These are phyloP conservation scores for Crenuchus spilurus DNA, from an alignment of 2,797 vertebrate species.

Conservation along the genomic window DNA sequence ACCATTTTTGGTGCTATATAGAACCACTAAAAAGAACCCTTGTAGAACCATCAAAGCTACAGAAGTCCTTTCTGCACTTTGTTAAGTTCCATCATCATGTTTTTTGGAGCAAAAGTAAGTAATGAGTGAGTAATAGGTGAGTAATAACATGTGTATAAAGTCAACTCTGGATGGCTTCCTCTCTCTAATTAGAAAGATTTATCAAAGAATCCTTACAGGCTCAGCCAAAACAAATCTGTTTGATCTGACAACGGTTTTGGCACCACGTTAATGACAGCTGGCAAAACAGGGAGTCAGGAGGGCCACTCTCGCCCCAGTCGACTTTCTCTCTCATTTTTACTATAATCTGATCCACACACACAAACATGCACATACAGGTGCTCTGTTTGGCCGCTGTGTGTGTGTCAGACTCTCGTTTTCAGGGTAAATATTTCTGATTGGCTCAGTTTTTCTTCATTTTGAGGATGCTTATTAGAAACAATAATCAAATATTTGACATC, in stretches of 20 bases:
- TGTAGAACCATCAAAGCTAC: too few relatives aligned
- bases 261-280: constrained; percentile 53
- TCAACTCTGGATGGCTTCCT: constrained; percentile 41
- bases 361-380: constrained; percentile 34
- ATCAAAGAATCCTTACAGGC: constrained; percentile 53
- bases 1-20: too few relatives aligned
- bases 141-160: constrained; percentile 39
- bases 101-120: constrained; percentile 10
- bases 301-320: constrained; percentile 42
- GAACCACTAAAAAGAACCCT: too few relatives aligned
- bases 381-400: constrained; percentile 20
- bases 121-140: constrained; percentile 31
- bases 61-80: background rate
- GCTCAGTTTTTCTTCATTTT: constrained; percentile 9
- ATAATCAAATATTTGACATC: background rate
- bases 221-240: constrained; percentile 54
- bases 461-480: background rate
- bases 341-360: constrained; percentile 43
- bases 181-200: constrained; percentile 56
- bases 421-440: constrained; percentile 2
- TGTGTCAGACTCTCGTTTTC: constrained; percentile 17
- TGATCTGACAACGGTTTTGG: constrained; percentile 59
- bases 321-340: constrained; percentile 28
- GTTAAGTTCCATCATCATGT: background rate
- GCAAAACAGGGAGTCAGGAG: constrained; percentile 43